Percentiles rank a stretch among this genome's conserved stretches.
phyloP scores from a whole-genome alignment of 2,797 vertebrate genomes.

The Todus mexicanus region DNA sequence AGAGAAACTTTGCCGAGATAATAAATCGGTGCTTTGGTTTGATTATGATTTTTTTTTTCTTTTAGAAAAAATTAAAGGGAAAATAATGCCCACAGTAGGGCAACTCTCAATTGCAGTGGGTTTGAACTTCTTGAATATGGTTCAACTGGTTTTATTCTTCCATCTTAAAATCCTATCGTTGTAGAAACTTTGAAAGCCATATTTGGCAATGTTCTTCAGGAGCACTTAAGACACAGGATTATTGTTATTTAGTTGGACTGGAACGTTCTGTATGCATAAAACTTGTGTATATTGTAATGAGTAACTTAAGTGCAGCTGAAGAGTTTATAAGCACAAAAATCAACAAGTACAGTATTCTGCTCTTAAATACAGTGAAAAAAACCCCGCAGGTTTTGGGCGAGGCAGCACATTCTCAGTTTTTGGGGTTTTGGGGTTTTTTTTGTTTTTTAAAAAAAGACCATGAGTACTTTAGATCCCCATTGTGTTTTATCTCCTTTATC shows the following conservation, averaged over 20 bases:
- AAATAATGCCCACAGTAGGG: neutral
- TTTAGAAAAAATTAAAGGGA: neutral
- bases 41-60: neutral
- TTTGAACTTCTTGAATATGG: neutral
- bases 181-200: neutral
- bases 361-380: neutral
- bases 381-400: neutral
- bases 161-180: neutral
- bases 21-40: neutral
- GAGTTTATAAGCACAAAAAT: neutral
- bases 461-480: neutral
- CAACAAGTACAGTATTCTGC: neutral
- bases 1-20: neutral
- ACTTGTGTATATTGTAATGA: neutral
- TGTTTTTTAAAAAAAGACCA: neutral
- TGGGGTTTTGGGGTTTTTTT: too few relatives aligned
- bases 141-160: neutral
- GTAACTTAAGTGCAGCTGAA: neutral
- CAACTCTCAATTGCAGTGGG: neutral
- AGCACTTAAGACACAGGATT: neutral
- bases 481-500: neutral
- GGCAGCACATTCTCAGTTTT: neutral
- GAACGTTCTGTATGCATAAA: neutral
- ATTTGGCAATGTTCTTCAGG: slow-evolving; percentile 19
- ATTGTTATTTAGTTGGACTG: slow-evolving; percentile 31